Base-by-base conservation (phyloP, 2,113 vertebrate genomes). In the Montifringilla adamsi region DNA sequence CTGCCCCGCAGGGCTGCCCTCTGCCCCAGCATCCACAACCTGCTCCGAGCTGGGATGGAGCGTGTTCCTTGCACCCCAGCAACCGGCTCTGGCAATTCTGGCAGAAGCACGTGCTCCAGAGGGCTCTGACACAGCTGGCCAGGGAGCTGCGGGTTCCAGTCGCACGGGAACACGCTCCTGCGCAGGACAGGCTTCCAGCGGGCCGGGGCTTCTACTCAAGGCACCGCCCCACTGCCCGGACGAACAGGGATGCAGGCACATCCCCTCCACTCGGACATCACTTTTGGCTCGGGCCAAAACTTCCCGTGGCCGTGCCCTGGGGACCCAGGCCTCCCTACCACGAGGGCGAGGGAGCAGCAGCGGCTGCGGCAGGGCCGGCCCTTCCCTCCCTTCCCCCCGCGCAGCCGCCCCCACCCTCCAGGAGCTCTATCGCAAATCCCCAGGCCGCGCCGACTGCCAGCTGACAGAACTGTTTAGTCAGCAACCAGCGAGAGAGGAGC, bases 401-500 rank as follows among this genome's bases (percentile, higher is more conserved):
- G 28, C 84, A 92, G 91, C 87, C 80, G 55, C 67, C 86, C 96
- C 94, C 96, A 79, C 97, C 97, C 97, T 97, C 97, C 97, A 98
- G 97, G 96, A 98, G 98, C 97, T 97, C 89, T 98, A 98, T 98
- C 97, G 76, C 98, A 98, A 98, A 98, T 98, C 98, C 97, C 97
- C 97, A 97, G 97, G 96, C 98, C 90, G 91, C 37, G 96, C 92
- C 94, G 97, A 96, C 98, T 97, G 97, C 98, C 98, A 98, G 98
- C 98, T 98, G 98, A 98, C 98, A 98, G 96, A 98, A 98, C 95
- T 98, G 98, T 98, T 98, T 97, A 98, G 98, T 99, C 98, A 98
- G 98, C 98, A 98, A 95, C 96, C 97, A 91, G 90, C 6, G 23
- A 84, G 84, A 87, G 93, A 88, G 87, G 83, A 90, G 95, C 56